Evolutionary conservation across 2,888 invertebrate genomes (phyloP).

Genomic region (Limenitis camilla): DNA sequence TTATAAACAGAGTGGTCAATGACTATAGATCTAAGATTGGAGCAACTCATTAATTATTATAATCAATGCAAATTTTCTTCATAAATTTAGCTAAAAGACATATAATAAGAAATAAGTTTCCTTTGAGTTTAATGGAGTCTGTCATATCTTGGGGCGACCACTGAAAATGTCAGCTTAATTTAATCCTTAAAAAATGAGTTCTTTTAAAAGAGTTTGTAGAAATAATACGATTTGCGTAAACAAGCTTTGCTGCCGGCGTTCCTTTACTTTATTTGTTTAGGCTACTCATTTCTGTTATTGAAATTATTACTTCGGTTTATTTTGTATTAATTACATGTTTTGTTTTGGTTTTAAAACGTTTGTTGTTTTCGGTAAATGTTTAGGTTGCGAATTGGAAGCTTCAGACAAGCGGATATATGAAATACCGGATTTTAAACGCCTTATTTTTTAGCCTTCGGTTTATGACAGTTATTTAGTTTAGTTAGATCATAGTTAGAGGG

Average conservation of each 20-base stretch:
- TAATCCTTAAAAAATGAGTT: constrained; percentile 17
- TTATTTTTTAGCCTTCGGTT: no score
- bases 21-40: no score
- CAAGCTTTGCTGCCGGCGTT: background rate
- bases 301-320: background rate
- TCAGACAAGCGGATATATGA: no score
- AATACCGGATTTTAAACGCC: no score
- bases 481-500: no score
- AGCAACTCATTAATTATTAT: background rate
- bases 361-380: no score
- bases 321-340: no score
- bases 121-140: constrained; percentile 9
- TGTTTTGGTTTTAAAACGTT: no score
- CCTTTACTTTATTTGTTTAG: background rate
- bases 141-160: constrained; percentile 12
- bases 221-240: constrained; percentile 11
- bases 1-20: no score
- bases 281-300: background rate
- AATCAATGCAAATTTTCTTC: background rate
- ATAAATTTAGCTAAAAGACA: background rate
- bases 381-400: no score
- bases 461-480: no score
- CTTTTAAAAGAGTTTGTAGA: constrained; percentile 4
- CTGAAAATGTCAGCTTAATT: constrained; percentile 23
- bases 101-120: background rate